Evolutionary conservation across 2,113 vertebrate genomes (phyloP), one percentile per base, ranked within the genome.

Genomic region (Hemichromis elongatus): DNA sequence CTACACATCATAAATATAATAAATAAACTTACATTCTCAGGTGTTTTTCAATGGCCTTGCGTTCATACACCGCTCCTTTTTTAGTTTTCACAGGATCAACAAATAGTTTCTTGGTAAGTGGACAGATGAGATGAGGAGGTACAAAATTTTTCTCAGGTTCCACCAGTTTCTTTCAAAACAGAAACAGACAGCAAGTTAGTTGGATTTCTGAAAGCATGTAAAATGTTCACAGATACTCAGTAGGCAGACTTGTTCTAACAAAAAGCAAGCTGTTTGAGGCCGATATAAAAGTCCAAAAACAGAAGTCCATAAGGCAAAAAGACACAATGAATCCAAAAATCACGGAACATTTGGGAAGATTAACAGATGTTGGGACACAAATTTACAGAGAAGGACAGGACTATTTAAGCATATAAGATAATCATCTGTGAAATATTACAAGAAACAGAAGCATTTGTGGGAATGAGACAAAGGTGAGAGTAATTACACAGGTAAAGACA

Each of bases 11-110:
- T n/a, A n/a, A n/a, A 52, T 53, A 5, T n/a, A 53, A 53, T 13
- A 77, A 35, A 37, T 11, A 42, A 37, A 61, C 81, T 75, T 35
- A 87, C 86, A 0, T 7, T 78, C 3, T 87, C 4, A 94, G 68
- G 45, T 92, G 18, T 56, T 83, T 47, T 12, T 93, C 90, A 13
- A 94, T 88, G 42, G 88, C 90, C 37, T 88, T 88, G 8, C 89
- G 88, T 61, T 94, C 93, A 21, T 93, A 94, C n/a, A 92, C 63
- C 0, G 6, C 28, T 11, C 89, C 88, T 28, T 45, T 12, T 3
- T 14, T 42, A 6, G 90, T 93, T 73, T 7, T 88, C 19, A 94
- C 93, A n/a, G 93, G 93, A 84, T 93, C 93, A 47, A 91, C 66
- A 86, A 93, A 93, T 40, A 91, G 8, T 80, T 85, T 92, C 28